A percentile compares a stretch with the other conserved stretches of the same genome.
phyloP scores from a whole-genome alignment of 2,113 vertebrate genomes.

The Xyrauchen texanus region DNA sequence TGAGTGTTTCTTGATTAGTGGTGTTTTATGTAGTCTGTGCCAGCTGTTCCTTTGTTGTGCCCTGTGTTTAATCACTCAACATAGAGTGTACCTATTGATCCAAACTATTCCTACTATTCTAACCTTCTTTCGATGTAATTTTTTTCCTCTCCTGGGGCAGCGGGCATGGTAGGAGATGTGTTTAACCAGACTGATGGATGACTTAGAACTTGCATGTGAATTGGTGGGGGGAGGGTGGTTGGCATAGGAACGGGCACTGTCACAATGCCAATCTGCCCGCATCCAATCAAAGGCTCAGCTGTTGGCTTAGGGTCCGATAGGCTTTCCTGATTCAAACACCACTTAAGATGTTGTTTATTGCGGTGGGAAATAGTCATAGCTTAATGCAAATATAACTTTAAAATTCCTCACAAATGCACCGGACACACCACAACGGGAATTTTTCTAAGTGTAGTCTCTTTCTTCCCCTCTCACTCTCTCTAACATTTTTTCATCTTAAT shows the following conservation, averaged over 20 bases:
- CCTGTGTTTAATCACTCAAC: conserved; percentile 52
- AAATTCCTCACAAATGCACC: not conserved
- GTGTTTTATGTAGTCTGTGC: too few species aligned
- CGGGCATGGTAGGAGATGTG: conserved; percentile 46
- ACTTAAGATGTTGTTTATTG: not conserved
- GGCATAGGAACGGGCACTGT: conserved; percentile 51
- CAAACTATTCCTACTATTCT: not conserved
- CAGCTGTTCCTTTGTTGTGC: too few species aligned
- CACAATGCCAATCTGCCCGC: conserved; percentile 44
- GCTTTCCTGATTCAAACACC: conserved; percentile 21
- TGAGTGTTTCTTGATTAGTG: too few species aligned
- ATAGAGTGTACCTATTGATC: conserved; percentile 50
- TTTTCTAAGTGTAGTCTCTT: conserved; percentile 2
- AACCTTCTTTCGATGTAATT: not conserved
- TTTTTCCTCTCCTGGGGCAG: conserved; percentile 36
- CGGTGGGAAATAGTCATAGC: not conserved
- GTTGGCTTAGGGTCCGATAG: conserved; percentile 5
- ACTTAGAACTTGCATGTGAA: conserved; percentile 41
- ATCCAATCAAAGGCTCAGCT: conserved; percentile 31
- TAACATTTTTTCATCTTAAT: conserved; percentile 52
- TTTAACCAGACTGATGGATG: conserved; percentile 58
- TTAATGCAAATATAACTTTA: conserved; percentile 18
- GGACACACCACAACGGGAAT: not conserved
- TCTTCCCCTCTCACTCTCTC: not conserved
- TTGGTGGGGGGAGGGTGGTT: conserved; percentile 33